Evolutionary conservation across 2,113 vertebrate species (phyloP).

Genomic region (Notarius lentiginosus): DNA sequence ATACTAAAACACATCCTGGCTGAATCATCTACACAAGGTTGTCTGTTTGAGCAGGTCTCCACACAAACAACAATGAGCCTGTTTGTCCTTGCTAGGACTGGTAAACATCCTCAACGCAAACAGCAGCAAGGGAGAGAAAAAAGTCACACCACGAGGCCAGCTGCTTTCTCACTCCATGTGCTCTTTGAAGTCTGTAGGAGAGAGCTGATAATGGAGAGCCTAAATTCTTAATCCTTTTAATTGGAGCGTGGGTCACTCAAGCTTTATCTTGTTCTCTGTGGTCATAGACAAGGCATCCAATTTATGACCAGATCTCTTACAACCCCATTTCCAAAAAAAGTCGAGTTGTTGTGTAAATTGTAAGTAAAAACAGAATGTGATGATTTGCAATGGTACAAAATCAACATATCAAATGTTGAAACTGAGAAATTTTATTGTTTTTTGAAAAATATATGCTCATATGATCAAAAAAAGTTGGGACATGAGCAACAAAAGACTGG

Average conservation of each 20-base stretch:
- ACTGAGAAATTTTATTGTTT: no score
- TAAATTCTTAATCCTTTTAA: constrained; percentile 73
- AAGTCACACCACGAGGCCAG: constrained; percentile 71
- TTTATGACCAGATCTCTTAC: constrained; percentile 36
- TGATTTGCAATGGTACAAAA: no score
- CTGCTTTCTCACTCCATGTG: constrained; percentile 72
- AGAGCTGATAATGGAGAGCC: constrained; percentile 70
- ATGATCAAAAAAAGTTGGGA: no score
- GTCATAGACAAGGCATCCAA: constrained; percentile 26
- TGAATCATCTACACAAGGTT: constrained; percentile 41
- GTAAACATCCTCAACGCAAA: constrained; percentile 80
- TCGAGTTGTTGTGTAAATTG: no score
- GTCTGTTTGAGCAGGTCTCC: constrained; percentile 63
- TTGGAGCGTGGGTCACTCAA: constrained; percentile 60
- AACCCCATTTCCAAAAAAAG: no score
- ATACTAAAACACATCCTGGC: constrained; percentile 64
- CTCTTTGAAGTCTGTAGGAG: constrained; percentile 72
- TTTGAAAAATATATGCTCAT: no score
- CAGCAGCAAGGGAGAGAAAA: constrained; percentile 70
- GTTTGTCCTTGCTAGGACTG: constrained; percentile 77
- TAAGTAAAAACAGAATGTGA: no score
- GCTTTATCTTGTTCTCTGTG: constrained; percentile 50
- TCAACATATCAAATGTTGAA: no score
- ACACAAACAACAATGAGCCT: constrained; percentile 65
- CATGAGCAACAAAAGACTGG: no score